phyloP scores from a whole-genome alignment of 2,888 invertebrate species.

The Deroplatys truncata region DNA sequence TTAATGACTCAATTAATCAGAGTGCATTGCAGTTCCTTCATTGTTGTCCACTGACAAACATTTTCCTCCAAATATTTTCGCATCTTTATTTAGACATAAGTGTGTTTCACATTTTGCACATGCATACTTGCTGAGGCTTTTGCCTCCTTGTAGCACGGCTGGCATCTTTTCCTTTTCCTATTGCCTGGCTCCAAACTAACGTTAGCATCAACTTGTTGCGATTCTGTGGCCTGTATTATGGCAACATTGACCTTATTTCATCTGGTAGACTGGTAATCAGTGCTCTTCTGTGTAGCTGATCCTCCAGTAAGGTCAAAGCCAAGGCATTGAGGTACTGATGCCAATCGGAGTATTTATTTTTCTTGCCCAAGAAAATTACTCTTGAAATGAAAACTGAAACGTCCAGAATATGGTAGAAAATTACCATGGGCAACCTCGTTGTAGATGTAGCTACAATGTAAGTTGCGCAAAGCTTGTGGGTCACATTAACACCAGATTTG shows the following conservation, averaged over 20 bases:
- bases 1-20: too few relatives aligned
- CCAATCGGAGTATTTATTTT: not conserved
- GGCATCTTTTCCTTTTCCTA: not conserved
- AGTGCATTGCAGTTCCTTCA: too few relatives aligned
- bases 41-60: too few relatives aligned
- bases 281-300: too few relatives aligned
- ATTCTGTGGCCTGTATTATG: not conserved
- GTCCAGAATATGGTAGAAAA: not conserved
- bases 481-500: constrained; percentile 16
- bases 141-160: not conserved
- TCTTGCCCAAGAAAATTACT: too few relatives aligned
- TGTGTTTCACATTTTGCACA: not conserved
- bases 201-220: not conserved
- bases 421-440: constrained; percentile 8
- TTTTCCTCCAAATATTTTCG: too few relatives aligned
- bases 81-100: not conserved
- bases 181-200: not conserved
- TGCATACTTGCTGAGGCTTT: not conserved
- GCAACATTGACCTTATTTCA: not conserved
- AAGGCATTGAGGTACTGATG: too few relatives aligned
- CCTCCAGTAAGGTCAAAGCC: too few relatives aligned
- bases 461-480: constrained; percentile 8
- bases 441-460: constrained; percentile 8
- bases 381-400: not conserved
- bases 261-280: not conserved